A percentile compares a stretch with the other conserved stretches of the same genome.
These are phyloP conservation scores for Drosophila planitibia DNA, from an alignment of 2,888 invertebrate genomes.

Conservation along the genomic window DNA sequence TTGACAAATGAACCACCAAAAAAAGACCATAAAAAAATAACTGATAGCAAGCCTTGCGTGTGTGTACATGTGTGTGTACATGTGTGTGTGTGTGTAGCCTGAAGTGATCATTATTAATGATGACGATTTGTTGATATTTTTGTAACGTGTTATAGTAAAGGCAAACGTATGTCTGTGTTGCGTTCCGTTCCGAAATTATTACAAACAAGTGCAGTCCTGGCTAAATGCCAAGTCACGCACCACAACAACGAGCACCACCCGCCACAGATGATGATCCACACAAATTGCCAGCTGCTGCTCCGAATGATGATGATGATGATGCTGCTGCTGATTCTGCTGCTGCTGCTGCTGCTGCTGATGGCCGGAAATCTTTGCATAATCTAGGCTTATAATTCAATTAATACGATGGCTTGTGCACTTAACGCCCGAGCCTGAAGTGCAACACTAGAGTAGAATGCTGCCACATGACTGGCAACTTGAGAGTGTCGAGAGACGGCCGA, in stretches of 20 bases:
- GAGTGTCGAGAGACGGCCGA: constrained; percentile 50
- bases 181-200: constrained; percentile 44
- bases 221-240: constrained; percentile 68
- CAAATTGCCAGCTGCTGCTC: constrained; percentile 68
- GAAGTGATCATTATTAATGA: constrained; percentile 85
- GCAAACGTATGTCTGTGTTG: constrained; percentile 42
- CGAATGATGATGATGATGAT: neutral
- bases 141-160: constrained; percentile 81
- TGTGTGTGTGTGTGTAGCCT: constrained; percentile 50
- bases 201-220: constrained; percentile 77
- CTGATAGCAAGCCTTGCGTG: constrained; percentile 42
- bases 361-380: constrained; percentile 84
- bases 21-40: constrained; percentile 24
- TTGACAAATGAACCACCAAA: constrained; percentile 77
- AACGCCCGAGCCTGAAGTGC: constrained; percentile 71
- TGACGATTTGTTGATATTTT: constrained; percentile 85
- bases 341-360: constrained; percentile 21
- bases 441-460: constrained; percentile 81
- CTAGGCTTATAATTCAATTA: constrained; percentile 85
- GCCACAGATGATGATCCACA: constrained; percentile 61
- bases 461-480: constrained; percentile 79
- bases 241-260: constrained; percentile 34
- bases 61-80: neutral
- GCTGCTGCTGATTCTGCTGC: constrained; percentile 41
- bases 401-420: constrained; percentile 77